Conservation (phyloP, 2,113 vertebrate species). For the Ariopsis seemanni region DNA sequence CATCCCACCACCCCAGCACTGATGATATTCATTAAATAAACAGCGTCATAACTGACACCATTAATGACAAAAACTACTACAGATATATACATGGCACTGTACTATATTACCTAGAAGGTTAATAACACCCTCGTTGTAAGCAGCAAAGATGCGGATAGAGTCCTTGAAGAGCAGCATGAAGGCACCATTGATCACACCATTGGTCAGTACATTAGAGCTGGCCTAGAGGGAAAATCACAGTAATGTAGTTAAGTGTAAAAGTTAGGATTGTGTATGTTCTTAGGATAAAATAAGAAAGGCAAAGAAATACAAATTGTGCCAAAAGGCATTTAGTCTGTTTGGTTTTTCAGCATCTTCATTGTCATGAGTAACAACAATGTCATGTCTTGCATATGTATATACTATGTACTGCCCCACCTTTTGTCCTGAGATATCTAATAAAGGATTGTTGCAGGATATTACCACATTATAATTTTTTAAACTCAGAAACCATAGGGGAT, state of each 20-base stretch:
- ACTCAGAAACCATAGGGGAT: not conserved
- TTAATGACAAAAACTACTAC: not conserved
- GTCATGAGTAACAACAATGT: not conserved
- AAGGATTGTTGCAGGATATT: not conserved
- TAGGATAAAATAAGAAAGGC: not conserved
- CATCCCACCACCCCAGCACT: not conserved
- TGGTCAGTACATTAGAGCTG: constrained; percentile 90
- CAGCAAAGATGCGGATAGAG: constrained; percentile 92
- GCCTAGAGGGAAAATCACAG: constrained; percentile 71
- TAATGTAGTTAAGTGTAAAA: not conserved
- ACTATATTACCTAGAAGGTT: constrained; percentile 87
- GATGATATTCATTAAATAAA: not conserved
- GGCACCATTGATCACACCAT: constrained; percentile 91
- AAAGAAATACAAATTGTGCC: not conserved
- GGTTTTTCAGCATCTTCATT: not conserved
- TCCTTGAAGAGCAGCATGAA: constrained; percentile 98
- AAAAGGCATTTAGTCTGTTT: not conserved
- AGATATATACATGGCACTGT: constrained; percentile 5
- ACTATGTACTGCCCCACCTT: not conserved
- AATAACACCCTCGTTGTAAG: constrained; percentile 96
- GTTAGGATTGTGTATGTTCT: not conserved
- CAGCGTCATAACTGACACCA: not conserved
- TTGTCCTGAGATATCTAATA: not conserved
- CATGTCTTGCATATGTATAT: not conserved
- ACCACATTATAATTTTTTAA: not conserved